These are phyloP conservation scores for Diorhabda elongata DNA, from an alignment of 1,140 invertebrate genomes.

Conservation along the genomic window DNA sequence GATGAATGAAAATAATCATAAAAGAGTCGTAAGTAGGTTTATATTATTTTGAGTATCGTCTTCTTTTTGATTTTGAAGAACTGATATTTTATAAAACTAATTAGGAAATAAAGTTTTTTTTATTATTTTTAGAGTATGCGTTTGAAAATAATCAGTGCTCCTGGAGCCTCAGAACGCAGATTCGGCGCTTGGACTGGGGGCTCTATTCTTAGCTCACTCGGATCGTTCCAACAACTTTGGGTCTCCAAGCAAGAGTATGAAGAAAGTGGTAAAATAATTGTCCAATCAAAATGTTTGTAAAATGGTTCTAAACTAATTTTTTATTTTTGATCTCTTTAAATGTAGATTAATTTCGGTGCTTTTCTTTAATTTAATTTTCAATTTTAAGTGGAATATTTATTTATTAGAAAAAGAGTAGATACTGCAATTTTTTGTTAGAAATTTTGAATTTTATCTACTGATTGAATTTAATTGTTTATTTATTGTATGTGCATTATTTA, in stretches of 20 bases:
- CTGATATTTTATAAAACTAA: no score
- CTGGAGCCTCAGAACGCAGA: conserved; percentile 69
- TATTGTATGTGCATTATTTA: no score
- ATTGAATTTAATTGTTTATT: no score
- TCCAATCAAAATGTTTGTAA: conserved; percentile 39
- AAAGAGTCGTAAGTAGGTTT: neutral
- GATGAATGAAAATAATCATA: neutral
- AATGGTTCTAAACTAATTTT: neutral
- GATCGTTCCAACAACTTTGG: conserved; percentile 92
- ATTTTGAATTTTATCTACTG: no score
- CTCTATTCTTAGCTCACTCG: conserved; percentile 83
- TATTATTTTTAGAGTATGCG: conserved; percentile 60
- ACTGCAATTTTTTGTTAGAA: no score
- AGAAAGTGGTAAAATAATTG: conserved; percentile 67
- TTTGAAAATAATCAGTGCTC: conserved; percentile 72
- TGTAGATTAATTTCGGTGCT: no score
- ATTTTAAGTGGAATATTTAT: no score
- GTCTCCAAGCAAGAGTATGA: conserved; percentile 89
- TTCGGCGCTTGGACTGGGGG: conserved; percentile 93
- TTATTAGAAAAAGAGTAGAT: no score
- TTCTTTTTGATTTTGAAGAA: no score
- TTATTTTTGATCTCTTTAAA: no score
- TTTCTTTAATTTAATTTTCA: no score
- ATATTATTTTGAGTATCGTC: no score
- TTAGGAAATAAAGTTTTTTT: neutral